Evolutionary conservation across 2,888 invertebrate species (phyloP).

Genomic region (Lottia gigantea): DNA sequence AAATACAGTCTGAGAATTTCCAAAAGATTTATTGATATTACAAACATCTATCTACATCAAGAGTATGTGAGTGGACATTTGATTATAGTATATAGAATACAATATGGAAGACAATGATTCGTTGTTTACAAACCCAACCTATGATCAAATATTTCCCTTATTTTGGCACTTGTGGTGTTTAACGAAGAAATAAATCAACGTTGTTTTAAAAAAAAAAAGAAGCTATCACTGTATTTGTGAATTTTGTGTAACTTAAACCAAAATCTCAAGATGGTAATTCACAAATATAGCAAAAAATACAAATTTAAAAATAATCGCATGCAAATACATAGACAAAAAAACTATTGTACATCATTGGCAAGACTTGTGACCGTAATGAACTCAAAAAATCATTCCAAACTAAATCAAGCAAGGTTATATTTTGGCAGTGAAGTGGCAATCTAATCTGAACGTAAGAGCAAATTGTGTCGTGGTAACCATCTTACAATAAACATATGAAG

Average conservation of each 20-base stretch:
- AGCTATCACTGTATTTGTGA: not conserved
- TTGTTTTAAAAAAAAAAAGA: not conserved
- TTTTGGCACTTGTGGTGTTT: not conserved
- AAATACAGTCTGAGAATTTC: not conserved
- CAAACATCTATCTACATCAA: not conserved
- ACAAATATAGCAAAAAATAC: not conserved
- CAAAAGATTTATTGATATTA: not conserved
- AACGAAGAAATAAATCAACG: slow-evolving; percentile 7
- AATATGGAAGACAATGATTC: slow-evolving; percentile 8
- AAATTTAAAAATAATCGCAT: not conserved
- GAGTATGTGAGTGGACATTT: too few relatives aligned
- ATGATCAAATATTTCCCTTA: not conserved
- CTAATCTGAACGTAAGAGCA: not conserved
- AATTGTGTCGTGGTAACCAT: too few relatives aligned
- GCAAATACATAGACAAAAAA: slow-evolving; percentile 1
- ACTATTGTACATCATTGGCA: slow-evolving; percentile 2
- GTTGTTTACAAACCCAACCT: not conserved
- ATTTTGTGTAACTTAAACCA: not conserved
- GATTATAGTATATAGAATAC: not conserved
- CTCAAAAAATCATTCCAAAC: not conserved
- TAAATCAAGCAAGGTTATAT: not conserved
- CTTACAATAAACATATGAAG: too few relatives aligned
- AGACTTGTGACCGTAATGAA: slow-evolving; percentile 5
- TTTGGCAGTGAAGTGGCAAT: not conserved
- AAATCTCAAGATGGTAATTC: not conserved